Base-by-base conservation (phyloP, 2,113 vertebrate species). In the Herpailurus yagouaroundi region DNA sequence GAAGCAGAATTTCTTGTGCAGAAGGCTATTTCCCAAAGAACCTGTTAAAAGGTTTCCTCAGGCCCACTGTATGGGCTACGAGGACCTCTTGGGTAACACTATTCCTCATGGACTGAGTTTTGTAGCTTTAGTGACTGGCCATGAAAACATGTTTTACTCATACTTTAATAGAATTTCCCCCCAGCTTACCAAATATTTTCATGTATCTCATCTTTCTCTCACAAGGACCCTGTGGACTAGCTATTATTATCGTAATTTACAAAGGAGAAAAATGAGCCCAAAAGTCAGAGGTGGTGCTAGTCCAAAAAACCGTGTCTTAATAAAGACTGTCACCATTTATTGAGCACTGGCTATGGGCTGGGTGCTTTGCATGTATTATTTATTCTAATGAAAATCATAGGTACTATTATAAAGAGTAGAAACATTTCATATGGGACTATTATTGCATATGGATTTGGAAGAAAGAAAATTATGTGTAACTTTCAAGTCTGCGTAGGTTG, bases 391-490 rank as follows among this genome's bases (percentile, higher is more conserved):
- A 81, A 97, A 97, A 88, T 93, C 90, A 85, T 77, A 66, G 94
- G 86, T 71, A 66, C 86, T 76, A 38, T 69, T 63, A 81, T 71
- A n/a, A 88, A 83, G 84, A 64, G 63, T 45, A 90, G 95, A 93
- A 95, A 93, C 88, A 81, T 85, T 96, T 95, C 64, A 57, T 60
- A 71, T 52, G 68, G 96, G 74, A 88, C 81, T 88, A 38, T 97
- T 95, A 97, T 60, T 94, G 87, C 93, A 60, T 81, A 92, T 81
- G 80, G 93, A 88, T 94, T 71, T 63, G 88, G 84, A 79, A 95
- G 95, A 89, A 95, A 95, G 91, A 91, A 91, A 91, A 95, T 95
- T 74, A 63, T 94, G 91, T 94, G 60, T 94, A 73, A 94, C 85
- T 95, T 18, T 73, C 16, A 92, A n/a, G 89, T 89, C 92, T 93